These are phyloP conservation scores for Trichopoda pennipes DNA, from an alignment of 2,888 invertebrate species.

Conservation along the genomic window DNA sequence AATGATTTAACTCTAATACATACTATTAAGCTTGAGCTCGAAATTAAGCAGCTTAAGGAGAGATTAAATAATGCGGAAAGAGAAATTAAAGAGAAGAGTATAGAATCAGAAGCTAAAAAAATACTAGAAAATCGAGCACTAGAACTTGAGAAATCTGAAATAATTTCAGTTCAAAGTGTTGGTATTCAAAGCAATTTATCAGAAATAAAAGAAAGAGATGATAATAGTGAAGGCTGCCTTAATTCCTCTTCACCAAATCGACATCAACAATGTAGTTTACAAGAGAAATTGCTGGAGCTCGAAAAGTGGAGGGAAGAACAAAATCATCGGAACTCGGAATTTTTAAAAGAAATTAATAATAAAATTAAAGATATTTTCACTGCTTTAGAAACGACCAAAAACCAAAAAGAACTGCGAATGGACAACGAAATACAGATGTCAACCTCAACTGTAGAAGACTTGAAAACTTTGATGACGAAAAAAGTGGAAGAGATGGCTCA, in stretches of 20 bases:
- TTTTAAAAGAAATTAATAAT: slow-evolving; percentile 73
- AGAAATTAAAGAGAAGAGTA: slow-evolving; percentile 79
- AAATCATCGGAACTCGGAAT: slow-evolving; percentile 73
- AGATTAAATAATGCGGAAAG: slow-evolving; percentile 84
- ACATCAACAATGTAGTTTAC: slow-evolving; percentile 71
- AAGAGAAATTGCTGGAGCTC: slow-evolving; percentile 72
- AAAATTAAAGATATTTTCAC: slow-evolving; percentile 72
- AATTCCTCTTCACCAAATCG: slow-evolving; percentile 56
- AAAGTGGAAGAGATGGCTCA: slow-evolving; percentile 76
- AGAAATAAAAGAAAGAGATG: slow-evolving; percentile 75
- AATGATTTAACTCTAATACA: slow-evolving; percentile 82
- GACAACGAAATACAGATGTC: slow-evolving; percentile 31
- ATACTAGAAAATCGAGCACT: slow-evolving; percentile 21
- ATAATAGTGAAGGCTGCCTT: slow-evolving; percentile 55
- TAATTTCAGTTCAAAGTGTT: slow-evolving; percentile 64
- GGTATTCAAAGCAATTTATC: slow-evolving; percentile 74
- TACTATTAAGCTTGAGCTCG: slow-evolving; percentile 84
- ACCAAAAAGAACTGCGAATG: slow-evolving; percentile 1
- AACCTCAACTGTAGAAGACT: slow-evolving; percentile 72
- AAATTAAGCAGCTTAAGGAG: slow-evolving; percentile 85
- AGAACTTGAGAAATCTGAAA: slow-evolving; percentile 36
- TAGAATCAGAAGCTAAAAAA: slow-evolving; percentile 23
- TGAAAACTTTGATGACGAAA: slow-evolving; percentile 74
- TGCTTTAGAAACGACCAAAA: slow-evolving; percentile 69
- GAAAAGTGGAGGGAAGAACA: slow-evolving; percentile 74